Conservation (phyloP, 2,113 vertebrate genomes). For the Catharus fuscescens region DNA sequence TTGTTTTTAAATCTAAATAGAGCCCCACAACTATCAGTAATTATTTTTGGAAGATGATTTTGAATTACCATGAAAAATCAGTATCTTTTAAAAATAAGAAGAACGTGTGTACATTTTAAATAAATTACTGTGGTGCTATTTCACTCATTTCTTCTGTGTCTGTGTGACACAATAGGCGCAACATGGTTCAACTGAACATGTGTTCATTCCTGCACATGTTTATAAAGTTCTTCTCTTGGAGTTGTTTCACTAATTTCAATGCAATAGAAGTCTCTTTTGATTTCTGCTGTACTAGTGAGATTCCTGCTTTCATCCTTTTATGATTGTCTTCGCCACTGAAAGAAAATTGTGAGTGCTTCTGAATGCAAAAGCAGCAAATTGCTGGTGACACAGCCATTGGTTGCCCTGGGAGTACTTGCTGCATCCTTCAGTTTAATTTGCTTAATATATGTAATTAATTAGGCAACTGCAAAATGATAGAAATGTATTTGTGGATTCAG, state of each 20-base stretch:
- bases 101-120: background rate
- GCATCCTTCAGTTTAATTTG: conserved; percentile 36
- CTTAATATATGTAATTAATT: conserved; percentile 58
- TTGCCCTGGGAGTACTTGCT: background rate
- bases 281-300: background rate
- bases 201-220: background rate
- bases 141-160: background rate
- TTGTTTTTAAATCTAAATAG: background rate
- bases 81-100: background rate
- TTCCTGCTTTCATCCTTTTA: background rate
- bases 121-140: background rate
- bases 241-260: background rate
- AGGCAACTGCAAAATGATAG: conserved; percentile 20
- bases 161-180: background rate
- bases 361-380: background rate
- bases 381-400: background rate
- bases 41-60: background rate
- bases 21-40: background rate
- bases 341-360: background rate
- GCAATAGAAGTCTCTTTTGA: background rate
- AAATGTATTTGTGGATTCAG: conserved; percentile 43
- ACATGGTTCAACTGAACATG: background rate
- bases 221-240: background rate
- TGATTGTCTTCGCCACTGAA: background rate
- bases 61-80: background rate